Evolutionary conservation across 2,888 invertebrate species (phyloP).

Genomic region (Eucera pruinosa): DNA sequence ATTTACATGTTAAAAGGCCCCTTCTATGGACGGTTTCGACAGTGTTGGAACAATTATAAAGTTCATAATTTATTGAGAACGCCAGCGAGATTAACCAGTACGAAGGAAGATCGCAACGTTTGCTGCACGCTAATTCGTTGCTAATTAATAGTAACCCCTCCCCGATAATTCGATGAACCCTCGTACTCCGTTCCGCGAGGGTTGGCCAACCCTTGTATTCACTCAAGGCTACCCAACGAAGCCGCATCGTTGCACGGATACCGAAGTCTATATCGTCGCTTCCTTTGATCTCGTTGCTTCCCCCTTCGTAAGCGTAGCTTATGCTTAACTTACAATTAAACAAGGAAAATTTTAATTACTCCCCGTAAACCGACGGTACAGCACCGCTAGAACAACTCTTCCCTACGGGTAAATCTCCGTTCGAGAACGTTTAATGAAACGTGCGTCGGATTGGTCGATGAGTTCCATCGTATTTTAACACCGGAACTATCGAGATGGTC

Average conservation of each 20-base stretch:
- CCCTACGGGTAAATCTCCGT: no score
- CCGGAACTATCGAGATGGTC: no score
- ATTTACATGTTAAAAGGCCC: not conserved
- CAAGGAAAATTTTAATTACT: conserved; percentile 21
- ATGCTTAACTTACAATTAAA: conserved; percentile 37
- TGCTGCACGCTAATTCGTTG: conserved; percentile 57
- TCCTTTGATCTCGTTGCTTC: conserved; percentile 45
- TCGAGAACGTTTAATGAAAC: not conserved
- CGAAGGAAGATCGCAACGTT: conserved; percentile 35
- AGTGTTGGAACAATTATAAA: not conserved
- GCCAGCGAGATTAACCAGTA: not conserved
- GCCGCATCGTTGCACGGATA: conserved; percentile 46
- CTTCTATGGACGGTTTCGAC: not conserved
- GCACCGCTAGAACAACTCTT: not conserved
- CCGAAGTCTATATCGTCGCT: conserved; percentile 25
- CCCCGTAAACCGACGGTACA: not conserved
- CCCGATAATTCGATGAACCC: conserved; percentile 71
- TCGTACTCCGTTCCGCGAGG: conserved; percentile 50
- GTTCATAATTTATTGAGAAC: not conserved
- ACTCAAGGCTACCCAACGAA: conserved; percentile 49
- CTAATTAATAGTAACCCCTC: conserved; percentile 74
- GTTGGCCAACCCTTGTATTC: conserved; percentile 48
- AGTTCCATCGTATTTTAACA: no score
- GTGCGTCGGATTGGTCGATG: no score
- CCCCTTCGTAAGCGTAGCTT: not conserved